Evolutionary conservation across 2,888 invertebrate genomes (phyloP), one percentile per base, ranked within the genome.

Genomic region (Aethes cnicana): DNA sequence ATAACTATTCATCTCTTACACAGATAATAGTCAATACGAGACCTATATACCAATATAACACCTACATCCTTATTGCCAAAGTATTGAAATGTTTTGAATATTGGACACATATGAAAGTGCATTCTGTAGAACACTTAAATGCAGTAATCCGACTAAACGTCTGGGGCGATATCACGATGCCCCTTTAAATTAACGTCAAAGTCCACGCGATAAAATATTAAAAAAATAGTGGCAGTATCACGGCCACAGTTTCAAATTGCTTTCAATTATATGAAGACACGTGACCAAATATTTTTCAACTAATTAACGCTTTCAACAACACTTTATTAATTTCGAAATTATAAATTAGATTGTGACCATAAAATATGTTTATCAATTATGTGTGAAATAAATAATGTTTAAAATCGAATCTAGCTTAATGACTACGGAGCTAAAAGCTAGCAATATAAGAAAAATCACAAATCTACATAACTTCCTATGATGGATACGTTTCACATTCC

Each of bases 401-500:
- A 71, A 66, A 79, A 77, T 80, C 72, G 69, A 80, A 75, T 79
- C 85, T 87, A 85, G 85, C 87, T 84, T 85, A 85, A 77, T 67
- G 77, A 85, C 86, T 88, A 87, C 72, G 65, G 73, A 81, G 81
- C 78, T 82, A 81, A 79, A 70, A 73, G 76, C 81, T 85, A 84
- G 82, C 80, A 81, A 81, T 82, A 75, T 81, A 84, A 81, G 72
- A 80, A 74, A 80, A 85, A 87, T 86, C 87, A 88, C 86, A 85
- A 77, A 71, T 77, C 68, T 72, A 77, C 72, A 76, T 69, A 76
- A 78, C 66, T 68, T 61, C 68, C 68, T 63, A 66, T 58, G 69
- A 71, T 68, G 74, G 81, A 77, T 76, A 77, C 76, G 74, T 75
- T 70, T 77, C 76, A 77, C 74, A 78, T 74, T 73, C 69, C 69